Evolutionary conservation across 2,113 vertebrate species (phyloP).

Genomic region (Petroica traversi): DNA sequence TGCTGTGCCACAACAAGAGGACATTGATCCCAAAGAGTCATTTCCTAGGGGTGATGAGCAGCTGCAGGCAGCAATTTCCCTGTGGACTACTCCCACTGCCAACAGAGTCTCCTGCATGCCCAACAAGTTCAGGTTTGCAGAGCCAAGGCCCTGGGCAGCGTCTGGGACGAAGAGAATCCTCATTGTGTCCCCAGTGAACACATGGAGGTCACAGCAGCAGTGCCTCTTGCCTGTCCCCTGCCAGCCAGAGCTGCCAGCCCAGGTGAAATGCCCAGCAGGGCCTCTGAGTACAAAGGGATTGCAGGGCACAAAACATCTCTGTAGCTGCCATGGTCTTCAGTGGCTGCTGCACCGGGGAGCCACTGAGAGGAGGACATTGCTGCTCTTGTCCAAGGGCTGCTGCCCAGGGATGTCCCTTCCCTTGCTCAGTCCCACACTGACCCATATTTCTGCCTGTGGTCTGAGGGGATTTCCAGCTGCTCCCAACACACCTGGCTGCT

Average conservation of each 20-base stretch:
- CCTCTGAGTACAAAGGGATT: background rate
- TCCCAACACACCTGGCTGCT: background rate
- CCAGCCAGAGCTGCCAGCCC: background rate
- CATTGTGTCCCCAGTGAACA: background rate
- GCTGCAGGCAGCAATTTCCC: background rate
- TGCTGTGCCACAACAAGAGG: background rate
- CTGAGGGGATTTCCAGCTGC: background rate
- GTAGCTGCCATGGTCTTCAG: background rate
- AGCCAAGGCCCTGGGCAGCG: background rate
- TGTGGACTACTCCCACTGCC: background rate
- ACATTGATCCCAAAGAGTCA: background rate
- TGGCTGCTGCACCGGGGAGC: rapidly evolving
- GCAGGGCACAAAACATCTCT: background rate
- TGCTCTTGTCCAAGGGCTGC: background rate
- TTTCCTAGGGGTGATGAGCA: background rate
- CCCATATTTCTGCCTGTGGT: background rate
- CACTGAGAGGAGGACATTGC: background rate
- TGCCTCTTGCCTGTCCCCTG: background rate
- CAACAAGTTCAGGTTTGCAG: background rate
- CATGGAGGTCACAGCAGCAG: too few relatives aligned
- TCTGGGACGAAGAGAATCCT: background rate
- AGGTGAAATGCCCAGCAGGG: background rate
- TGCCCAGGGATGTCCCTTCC: background rate
- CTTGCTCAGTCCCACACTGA: background rate
- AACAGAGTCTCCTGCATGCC: background rate